Evolutionary conservation across 1,140 invertebrate genomes (phyloP).

Genomic region (Leguminivora glycinivorella): DNA sequence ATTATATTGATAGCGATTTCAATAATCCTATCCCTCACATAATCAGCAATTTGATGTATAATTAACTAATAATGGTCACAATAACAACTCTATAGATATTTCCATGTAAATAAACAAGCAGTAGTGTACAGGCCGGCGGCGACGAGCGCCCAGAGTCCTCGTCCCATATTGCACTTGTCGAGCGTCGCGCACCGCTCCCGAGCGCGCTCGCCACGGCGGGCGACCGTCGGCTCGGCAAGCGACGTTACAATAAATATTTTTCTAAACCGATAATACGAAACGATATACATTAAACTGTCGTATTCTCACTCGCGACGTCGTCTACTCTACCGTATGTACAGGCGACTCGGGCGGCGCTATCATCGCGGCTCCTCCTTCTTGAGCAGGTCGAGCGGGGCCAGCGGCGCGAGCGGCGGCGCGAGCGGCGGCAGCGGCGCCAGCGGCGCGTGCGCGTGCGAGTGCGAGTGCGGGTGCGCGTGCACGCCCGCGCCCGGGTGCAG

Average conservation of each 20-base stretch:
- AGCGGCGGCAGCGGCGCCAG: slow-evolving; percentile 57
- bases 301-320: slow-evolving; percentile 58
- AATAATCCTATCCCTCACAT: slow-evolving; percentile 73
- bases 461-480: slow-evolving; percentile 19
- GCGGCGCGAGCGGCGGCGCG: slow-evolving; percentile 59
- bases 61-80: slow-evolving; percentile 79
- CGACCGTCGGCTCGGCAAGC: slow-evolving; percentile 52
- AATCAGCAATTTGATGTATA: slow-evolving; percentile 76
- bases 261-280: slow-evolving; percentile 70
- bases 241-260: slow-evolving; percentile 75
- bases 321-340: slow-evolving; percentile 61
- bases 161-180: slow-evolving; percentile 55
- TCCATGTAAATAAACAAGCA: slow-evolving; percentile 78
- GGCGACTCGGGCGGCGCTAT: slow-evolving; percentile 61
- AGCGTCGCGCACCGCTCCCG: slow-evolving; percentile 39
- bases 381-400: slow-evolving; percentile 70
- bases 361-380: slow-evolving; percentile 79
- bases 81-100: slow-evolving; percentile 78
- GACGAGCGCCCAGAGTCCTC: slow-evolving; percentile 48
- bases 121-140: slow-evolving; percentile 66
- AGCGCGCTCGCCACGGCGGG: slow-evolving; percentile 17
- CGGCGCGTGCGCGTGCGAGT: slow-evolving; percentile 41
- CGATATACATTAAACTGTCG: slow-evolving; percentile 58
- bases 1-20: slow-evolving; percentile 74
- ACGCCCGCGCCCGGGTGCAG: slow-evolving; percentile 40